A percentile compares a stretch with the other conserved stretches of the same genome.
Conservation (phyloP, 2,888 invertebrate genomes). For the Taenaris catops region DNA sequence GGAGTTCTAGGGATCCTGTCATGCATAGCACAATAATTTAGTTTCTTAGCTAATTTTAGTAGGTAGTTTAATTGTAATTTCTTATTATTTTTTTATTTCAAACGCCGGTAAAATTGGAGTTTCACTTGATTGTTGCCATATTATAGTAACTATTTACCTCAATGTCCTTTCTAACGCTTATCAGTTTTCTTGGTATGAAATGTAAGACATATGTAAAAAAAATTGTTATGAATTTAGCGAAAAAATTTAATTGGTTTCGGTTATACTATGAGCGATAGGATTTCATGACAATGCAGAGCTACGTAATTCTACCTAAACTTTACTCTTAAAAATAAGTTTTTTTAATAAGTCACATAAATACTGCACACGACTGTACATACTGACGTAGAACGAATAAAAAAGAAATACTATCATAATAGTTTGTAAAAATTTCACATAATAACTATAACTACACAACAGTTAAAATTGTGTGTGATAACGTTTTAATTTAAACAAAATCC, state of each 20-base stretch:
- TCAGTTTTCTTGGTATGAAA: slow-evolving; percentile 20
- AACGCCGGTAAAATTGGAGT: slow-evolving; percentile 24
- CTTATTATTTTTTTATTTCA: slow-evolving; percentile 33
- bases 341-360: no score
- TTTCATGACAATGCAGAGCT: no score
- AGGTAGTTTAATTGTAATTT: slow-evolving; percentile 39
- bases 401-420: no score
- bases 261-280: slow-evolving; percentile 18
- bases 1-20: slow-evolving; percentile 2
- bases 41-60: slow-evolving; percentile 45
- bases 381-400: no score
- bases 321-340: no score
- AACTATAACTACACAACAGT: no score
- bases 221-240: slow-evolving; percentile 22
- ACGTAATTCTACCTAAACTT: no score
- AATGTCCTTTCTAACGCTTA: slow-evolving; percentile 34
- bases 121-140: slow-evolving; percentile 69
- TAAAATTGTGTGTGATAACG: no score
- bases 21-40: slow-evolving; percentile 28
- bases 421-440: no score
- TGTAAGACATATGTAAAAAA: slow-evolving; percentile 7
- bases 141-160: slow-evolving; percentile 66
- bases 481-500: no score
- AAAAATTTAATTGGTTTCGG: slow-evolving; percentile 19
- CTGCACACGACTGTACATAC: no score